Conservation (phyloP, 1,140 invertebrate genomes). For the Neomicropteryx cornuta region DNA sequence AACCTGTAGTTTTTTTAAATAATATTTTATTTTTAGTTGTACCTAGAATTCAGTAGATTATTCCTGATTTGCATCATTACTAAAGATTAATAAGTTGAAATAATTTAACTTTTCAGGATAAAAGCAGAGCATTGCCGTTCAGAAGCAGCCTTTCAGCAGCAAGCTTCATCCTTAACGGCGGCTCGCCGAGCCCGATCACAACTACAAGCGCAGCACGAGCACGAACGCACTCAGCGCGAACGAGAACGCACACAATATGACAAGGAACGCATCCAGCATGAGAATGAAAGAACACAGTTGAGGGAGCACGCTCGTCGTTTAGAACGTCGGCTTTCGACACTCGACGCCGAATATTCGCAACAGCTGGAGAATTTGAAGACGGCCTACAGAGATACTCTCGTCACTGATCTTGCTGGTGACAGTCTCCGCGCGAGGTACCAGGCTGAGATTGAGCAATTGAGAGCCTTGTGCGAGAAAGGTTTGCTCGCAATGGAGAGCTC, state of each 20-base stretch:
- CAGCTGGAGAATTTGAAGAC: constrained; percentile 62
- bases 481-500: constrained; percentile 79
- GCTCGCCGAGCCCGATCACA: constrained; percentile 26
- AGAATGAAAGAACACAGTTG: constrained; percentile 30
- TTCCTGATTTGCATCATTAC: too few species aligned
- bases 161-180: constrained; percentile 29
- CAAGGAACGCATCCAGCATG: constrained; percentile 23
- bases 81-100: too few species aligned
- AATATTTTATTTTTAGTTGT: too few species aligned
- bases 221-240: constrained; percentile 32
- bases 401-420: constrained; percentile 33
- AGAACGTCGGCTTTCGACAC: constrained; percentile 52
- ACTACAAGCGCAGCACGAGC: constrained; percentile 32
- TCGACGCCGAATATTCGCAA: constrained; percentile 66
- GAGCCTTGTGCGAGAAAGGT: constrained; percentile 76
- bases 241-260: constrained; percentile 29
- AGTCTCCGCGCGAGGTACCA: constrained; percentile 68
- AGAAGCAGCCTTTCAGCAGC: constrained; percentile 27
- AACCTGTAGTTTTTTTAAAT: too few species aligned
- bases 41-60: too few species aligned
- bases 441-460: constrained; percentile 75
- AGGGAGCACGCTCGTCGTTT: constrained; percentile 54
- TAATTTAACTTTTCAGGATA: constrained; percentile 17
- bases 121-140: constrained; percentile 24
- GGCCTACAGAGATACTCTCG: constrained; percentile 46